A percentile compares a stretch with the other conserved stretches of the same genome.
Evolutionary conservation across 2,888 invertebrate species (phyloP).

Genomic region (Athalia cordata): DNA sequence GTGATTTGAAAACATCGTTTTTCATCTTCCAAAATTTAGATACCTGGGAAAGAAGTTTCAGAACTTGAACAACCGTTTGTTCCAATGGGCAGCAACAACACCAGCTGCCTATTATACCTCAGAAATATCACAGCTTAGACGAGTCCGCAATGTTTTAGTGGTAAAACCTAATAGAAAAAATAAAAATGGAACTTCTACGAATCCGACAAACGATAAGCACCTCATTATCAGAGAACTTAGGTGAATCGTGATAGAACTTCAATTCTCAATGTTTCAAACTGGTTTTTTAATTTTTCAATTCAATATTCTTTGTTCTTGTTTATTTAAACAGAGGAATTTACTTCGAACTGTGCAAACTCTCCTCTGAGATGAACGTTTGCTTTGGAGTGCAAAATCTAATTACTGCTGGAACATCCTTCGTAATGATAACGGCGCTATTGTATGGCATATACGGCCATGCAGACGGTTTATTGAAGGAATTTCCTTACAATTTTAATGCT

Average conservation of each 20-base stretch:
- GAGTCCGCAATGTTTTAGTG: too few species aligned
- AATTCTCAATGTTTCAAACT: too few species aligned
- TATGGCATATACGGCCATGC: slow-evolving; percentile 9
- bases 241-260: too few species aligned
- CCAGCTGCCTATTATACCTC: too few species aligned
- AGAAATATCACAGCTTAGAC: too few species aligned
- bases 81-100: background rate
- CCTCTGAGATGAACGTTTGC: background rate
- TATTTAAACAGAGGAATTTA: background rate
- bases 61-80: background rate
- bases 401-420: background rate
- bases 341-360: slow-evolving; percentile 1
- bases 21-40: background rate
- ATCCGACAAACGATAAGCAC: too few species aligned
- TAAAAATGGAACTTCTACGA: too few species aligned
- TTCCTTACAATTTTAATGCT: too few species aligned
- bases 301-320: too few species aligned
- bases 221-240: too few species aligned
- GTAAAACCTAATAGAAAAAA: too few species aligned
- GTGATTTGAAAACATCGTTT: background rate
- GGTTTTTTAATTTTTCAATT: too few species aligned
- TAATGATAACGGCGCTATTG: slow-evolving; percentile 6
- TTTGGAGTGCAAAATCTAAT: slow-evolving; percentile 29
- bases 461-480: background rate
- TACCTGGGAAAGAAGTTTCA: background rate